Evolutionary conservation across 2,797 vertebrate species (phyloP), one percentile per base, ranked within the genome.

Genomic region (Limnodromus scolopaceus): DNA sequence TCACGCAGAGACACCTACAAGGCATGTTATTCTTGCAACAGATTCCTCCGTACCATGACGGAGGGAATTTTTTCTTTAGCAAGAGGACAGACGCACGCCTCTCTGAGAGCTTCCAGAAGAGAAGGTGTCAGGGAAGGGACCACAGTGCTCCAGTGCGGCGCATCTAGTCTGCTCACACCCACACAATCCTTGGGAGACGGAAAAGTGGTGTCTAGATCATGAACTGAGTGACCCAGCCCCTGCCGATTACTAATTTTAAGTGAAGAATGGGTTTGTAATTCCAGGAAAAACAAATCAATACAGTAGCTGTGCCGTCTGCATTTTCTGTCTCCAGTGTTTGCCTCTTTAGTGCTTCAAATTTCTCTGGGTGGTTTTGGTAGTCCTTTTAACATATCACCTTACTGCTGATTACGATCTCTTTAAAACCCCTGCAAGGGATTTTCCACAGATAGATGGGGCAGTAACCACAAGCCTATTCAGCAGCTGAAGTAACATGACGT

Each of bases 201-300:
- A 63, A 65, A 82, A 45, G 0, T 25, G 8, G 19, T 17, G 11
- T 69, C n/a, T 38, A 58, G n/a, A 32, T 53, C 28, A 60, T 0
- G 0, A 80, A 66, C 8, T 27, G 38, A 41, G 28, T 70, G 32
- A 68, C 8, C n/a, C 76, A 80, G 76, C 8, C 23, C 28, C 23
- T 34, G 39, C 36, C 1, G 1, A 53, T 61, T 23, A 11, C 45
- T 71, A 13, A 80, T 77, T 88, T 85, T 41, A 80, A 61, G 45
- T 46, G 65, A 93, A 68, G 63, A 84, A 87, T 27, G 18, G 51
- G 32, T 57, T 80, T 92, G 41, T 60, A 70, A 84, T 83, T 93
- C 43, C 60, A 70, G 84, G 71, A 87, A 69, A 86, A 88, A 58
- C 28, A 84, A 93, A 96, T 95, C 90, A 90, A 95, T 94, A 66